Percentiles rank a stretch among this genome's conserved stretches.
Evolutionary conservation across 2,113 vertebrate genomes (phyloP).

Genomic region (Ammodytes dubius): DNA sequence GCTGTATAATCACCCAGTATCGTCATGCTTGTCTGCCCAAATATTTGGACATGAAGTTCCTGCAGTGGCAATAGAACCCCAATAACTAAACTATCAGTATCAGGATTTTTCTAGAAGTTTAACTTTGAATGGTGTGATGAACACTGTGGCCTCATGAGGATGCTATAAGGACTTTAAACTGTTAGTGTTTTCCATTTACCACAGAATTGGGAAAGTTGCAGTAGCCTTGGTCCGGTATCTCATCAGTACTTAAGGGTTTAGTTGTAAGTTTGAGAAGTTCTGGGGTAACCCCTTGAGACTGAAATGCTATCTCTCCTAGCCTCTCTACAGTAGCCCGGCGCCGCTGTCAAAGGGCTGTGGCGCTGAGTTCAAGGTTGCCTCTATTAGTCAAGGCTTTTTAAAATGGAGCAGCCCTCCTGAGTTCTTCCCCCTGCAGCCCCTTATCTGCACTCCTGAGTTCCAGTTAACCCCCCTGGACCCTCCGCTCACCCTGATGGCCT

Average conservation of each 20-base stretch:
- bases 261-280: constrained; percentile 58
- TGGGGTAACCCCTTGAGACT: constrained; percentile 24
- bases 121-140: no score
- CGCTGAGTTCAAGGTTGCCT: constrained; percentile 66
- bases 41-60: not conserved
- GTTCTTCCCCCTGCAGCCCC: constrained; percentile 39
- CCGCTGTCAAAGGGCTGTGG: constrained; percentile 41
- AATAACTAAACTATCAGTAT: not conserved
- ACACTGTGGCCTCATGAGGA: not conserved
- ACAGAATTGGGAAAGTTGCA: not conserved
- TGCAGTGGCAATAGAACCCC: not conserved
- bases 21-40: no score
- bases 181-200: not conserved
- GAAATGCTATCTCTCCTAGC: constrained; percentile 25
- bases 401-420: constrained; percentile 71
- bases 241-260: constrained; percentile 16
- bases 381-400: constrained; percentile 72
- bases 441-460: constrained; percentile 80
- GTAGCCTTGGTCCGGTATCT: not conserved
- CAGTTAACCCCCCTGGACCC: constrained; percentile 80
- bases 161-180: not conserved
- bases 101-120: no score
- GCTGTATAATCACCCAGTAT: not conserved
- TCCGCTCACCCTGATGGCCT: constrained; percentile 50
- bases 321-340: not conserved